Base-by-base conservation (phyloP, 2,888 invertebrate species). In the Rhingia campestris region DNA sequence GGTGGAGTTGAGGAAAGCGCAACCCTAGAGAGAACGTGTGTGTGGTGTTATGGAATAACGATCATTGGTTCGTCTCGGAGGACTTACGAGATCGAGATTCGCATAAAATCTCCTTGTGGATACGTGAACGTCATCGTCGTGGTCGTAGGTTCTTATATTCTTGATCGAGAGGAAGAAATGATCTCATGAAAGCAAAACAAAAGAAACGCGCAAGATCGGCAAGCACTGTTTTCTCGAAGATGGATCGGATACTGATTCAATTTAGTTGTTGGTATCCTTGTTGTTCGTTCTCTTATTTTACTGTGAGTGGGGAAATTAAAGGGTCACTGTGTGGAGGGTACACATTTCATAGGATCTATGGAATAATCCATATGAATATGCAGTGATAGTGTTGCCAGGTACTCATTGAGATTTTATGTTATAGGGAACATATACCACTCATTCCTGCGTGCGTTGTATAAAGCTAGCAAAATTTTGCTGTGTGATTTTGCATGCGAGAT, bases 201-300 rank as follows among this genome's bases (percentile, higher is more conserved):
- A 69, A 72, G n/a, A 12, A 49, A 76, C n/a, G 3, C 6, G 6
- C 6, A 14, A 14, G 53, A n/a, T n/a, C n/a, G 70, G 41, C 49
- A 63, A 51, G 33, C 54, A 69, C 39, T 22, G 22, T 22, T 22
- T 61, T 45, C 58, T 75, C 47, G 72, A 72, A 77, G 81, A 82
- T 77, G 49, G 72, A 82, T 77, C 33, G 77, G 70, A 70, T 59
- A 53, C 22, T 51, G 63, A 53, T 51, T 64, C 81, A 58, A 81
- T 81, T 76, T 76, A 81, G 81, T 76, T 81, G 76, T 81, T 49
- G 56, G 47, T 33, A 49, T 61, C 67, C 35, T 54, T 69, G 61
- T 75, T 56, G 12, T 9, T 58, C 4, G 33, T 66, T 9, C 22
- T 32, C 12, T 35, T 35, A 9, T 14, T 61, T 35, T 22, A 37